Evolutionary conservation across 2,113 vertebrate species (phyloP).

Genomic region (Nothobranchius furzeri): DNA sequence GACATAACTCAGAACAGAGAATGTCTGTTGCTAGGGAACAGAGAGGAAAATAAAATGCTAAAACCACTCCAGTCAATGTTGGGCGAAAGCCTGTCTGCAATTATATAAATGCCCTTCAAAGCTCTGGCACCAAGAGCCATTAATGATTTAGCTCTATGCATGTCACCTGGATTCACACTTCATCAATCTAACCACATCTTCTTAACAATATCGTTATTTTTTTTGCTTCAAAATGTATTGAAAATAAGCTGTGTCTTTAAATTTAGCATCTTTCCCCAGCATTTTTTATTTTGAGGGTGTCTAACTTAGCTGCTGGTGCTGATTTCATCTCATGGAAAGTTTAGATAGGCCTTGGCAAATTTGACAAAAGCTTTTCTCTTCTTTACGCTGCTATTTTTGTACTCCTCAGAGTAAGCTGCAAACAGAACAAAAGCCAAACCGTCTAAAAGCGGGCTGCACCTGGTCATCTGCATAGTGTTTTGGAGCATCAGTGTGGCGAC

Average conservation of each 20-base stretch:
- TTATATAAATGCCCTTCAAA: slow-evolving; percentile 79
- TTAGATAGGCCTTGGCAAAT: slow-evolving; percentile 2
- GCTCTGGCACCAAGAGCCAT: slow-evolving; percentile 65
- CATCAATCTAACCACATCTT: neutral
- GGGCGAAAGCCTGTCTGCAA: slow-evolving; percentile 77
- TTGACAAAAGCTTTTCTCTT: slow-evolving; percentile 5
- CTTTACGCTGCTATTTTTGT: slow-evolving; percentile 48
- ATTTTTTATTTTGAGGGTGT: neutral
- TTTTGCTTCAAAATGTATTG: neutral
- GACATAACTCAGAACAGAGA: slow-evolving; percentile 70
- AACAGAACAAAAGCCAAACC: slow-evolving; percentile 45
- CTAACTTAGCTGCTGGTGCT: neutral
- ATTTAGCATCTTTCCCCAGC: neutral
- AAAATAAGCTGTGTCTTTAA: neutral
- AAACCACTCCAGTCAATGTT: slow-evolving; percentile 76
- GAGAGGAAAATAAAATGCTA: slow-evolving; percentile 77
- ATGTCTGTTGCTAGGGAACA: slow-evolving; percentile 82
- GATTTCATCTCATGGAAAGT: slow-evolving; percentile 17
- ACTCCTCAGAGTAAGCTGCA: slow-evolving; percentile 40
- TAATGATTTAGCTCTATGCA: slow-evolving; percentile 57
- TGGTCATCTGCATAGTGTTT: slow-evolving; percentile 22
- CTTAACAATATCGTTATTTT: neutral
- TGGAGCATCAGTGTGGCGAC: slow-evolving; percentile 12
- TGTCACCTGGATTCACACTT: slow-evolving; percentile 49
- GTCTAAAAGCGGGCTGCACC: slow-evolving; percentile 30